Conservation (phyloP, 2,888 invertebrate genomes). For the Drosophila meridionalis region DNA sequence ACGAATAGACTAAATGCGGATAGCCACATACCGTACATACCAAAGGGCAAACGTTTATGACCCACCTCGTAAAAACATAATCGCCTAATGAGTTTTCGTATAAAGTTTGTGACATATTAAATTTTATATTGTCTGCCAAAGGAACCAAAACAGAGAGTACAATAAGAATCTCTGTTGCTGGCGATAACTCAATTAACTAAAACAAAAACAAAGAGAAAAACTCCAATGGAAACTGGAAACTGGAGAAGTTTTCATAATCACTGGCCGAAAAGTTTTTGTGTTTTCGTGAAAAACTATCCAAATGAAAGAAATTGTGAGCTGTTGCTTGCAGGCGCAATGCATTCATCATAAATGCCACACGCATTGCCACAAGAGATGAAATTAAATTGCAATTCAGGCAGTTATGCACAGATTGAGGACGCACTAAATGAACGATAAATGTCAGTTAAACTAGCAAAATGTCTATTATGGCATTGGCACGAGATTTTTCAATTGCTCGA, state of each 20-base stretch:
- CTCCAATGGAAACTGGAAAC: background rate
- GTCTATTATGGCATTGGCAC: constrained; percentile 64
- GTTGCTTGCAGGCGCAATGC: constrained; percentile 10
- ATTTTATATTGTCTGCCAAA: background rate
- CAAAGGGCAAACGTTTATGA: constrained; percentile 33
- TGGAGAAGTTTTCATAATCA: constrained; percentile 17
- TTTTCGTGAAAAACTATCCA: constrained; percentile 5
- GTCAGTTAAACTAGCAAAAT: constrained; percentile 58
- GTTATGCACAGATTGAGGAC: constrained; percentile 30
- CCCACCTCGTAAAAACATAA: constrained; percentile 37
- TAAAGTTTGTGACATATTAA: constrained; percentile 14
- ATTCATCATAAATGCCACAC: constrained; percentile 59
- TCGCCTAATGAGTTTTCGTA: constrained; percentile 25
- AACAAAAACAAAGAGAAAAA: background rate
- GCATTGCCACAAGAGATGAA: constrained; percentile 20
- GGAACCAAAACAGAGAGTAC: constrained; percentile 9
- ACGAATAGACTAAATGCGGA: constrained; percentile 18
- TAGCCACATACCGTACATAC: constrained; percentile 22
- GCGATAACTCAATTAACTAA: constrained; percentile 12
- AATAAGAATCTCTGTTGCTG: constrained; percentile 6
- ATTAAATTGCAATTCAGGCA: constrained; percentile 38
- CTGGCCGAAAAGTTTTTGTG: constrained; percentile 6
- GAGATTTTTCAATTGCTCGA: constrained; percentile 72
- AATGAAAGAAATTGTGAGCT: constrained; percentile 7
- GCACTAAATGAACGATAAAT: constrained; percentile 59